Evolutionary conservation across 2,797 vertebrate species (phyloP).

Genomic region (Psittacula derbiana): DNA sequence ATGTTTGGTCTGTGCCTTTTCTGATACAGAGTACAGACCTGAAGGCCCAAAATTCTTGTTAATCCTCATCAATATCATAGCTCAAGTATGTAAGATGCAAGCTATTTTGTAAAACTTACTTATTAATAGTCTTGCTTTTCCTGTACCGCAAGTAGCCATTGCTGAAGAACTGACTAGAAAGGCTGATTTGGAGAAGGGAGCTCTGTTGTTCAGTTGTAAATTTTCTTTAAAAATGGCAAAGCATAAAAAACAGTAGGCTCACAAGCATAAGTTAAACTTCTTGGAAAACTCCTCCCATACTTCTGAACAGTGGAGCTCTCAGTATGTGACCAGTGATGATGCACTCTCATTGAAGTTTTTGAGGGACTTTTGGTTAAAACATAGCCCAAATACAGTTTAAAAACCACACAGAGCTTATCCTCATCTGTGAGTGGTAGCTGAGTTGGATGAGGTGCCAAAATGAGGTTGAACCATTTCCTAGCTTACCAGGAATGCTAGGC

Average conservation of each 20-base stretch:
- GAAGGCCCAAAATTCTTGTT: neutral
- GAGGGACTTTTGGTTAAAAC: neutral
- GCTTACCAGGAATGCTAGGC: neutral
- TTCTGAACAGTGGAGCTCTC: neutral
- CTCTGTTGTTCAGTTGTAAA: neutral
- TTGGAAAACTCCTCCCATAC: rapidly evolving
- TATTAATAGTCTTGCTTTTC: neutral
- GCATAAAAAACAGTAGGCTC: neutral
- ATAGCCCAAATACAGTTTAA: neutral
- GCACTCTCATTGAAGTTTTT: neutral
- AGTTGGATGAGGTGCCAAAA: neutral
- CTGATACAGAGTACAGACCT: neutral
- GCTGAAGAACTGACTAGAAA: neutral
- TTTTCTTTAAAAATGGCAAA: neutral
- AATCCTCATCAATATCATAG: neutral
- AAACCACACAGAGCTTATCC: neutral
- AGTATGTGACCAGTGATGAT: neutral
- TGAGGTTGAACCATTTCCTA: neutral
- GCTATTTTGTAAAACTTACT: neutral
- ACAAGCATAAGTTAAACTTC: neutral
- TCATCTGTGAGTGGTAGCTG: neutral
- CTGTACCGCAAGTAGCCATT: neutral
- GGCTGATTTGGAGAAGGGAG: neutral
- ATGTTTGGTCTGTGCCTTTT: neutral
- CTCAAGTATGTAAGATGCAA: neutral